A percentile compares a stretch with the other conserved stretches of the same genome.
Conservation (phyloP, 2,888 invertebrate genomes). For the Andrena camellia region DNA sequence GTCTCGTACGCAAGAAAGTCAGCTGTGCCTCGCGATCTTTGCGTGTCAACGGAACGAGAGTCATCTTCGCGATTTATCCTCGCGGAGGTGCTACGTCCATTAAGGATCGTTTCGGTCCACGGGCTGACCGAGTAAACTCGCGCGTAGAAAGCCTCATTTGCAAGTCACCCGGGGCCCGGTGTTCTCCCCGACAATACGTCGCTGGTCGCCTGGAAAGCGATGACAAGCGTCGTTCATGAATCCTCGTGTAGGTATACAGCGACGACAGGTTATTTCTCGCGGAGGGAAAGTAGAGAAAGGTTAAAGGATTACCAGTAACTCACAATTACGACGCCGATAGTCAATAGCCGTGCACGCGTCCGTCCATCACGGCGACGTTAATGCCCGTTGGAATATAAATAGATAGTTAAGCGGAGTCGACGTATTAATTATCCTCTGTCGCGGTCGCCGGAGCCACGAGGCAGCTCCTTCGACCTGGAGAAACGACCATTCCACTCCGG, state of each 20-base stretch:
- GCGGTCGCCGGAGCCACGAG: slow-evolving; percentile 1
- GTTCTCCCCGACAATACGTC: slow-evolving; percentile 49
- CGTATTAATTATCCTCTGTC: slow-evolving; percentile 65
- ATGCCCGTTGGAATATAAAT: slow-evolving; percentile 64
- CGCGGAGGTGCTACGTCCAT: not conserved
- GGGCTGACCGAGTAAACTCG: slow-evolving; percentile 20
- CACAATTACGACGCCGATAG: slow-evolving; percentile 65
- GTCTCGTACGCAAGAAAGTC: not conserved
- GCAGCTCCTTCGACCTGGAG: not conserved
- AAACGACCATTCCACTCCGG: not conserved
- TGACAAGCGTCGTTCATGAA: slow-evolving; percentile 57
- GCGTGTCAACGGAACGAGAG: not conserved
- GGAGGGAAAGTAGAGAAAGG: slow-evolving; percentile 66
- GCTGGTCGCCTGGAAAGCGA: slow-evolving; percentile 39
- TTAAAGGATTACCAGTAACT: slow-evolving; percentile 72
- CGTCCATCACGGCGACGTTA: slow-evolving; percentile 64
- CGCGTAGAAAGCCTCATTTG: slow-evolving; percentile 29
- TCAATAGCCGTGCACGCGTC: slow-evolving; percentile 59
- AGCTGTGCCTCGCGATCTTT: not conserved
- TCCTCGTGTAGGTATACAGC: slow-evolving; percentile 34
- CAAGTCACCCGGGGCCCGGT: slow-evolving; percentile 23
- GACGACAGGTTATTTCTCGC: slow-evolving; percentile 51
- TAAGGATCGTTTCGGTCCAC: slow-evolving; percentile 21
- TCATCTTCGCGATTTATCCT: slow-evolving; percentile 3
- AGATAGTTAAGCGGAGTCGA: slow-evolving; percentile 45